These are phyloP conservation scores for Eurystomus glaucurus DNA, from an alignment of 2,797 vertebrate genomes.

Conservation along the genomic window DNA sequence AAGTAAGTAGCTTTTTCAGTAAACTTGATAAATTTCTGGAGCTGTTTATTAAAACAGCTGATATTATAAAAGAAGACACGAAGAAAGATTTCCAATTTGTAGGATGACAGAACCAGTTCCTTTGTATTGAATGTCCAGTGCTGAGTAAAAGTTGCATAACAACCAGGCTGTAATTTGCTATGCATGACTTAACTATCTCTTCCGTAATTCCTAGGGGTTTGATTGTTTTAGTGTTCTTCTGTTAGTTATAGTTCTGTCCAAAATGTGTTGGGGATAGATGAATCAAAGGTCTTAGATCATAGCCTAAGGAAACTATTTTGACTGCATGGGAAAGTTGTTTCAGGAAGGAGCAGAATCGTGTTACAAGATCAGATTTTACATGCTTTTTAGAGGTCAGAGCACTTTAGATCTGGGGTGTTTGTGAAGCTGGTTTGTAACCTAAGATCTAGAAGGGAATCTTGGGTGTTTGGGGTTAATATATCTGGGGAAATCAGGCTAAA, in stretches of 20 bases:
- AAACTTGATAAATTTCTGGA: neutral
- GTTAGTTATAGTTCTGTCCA: neutral
- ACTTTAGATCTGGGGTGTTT: neutral
- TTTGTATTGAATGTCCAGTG: neutral
- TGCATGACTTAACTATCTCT: neutral
- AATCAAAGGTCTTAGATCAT: neutral
- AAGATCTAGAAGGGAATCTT: neutral
- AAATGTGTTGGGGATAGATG: neutral
- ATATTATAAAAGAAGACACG: neutral
- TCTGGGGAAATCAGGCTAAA: neutral
- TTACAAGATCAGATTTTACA: slow-evolving; percentile 14
- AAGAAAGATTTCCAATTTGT: neutral
- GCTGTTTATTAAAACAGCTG: neutral
- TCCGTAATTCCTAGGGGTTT: neutral
- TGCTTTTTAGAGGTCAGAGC: slow-evolving; percentile 3
- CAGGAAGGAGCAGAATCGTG: neutral
- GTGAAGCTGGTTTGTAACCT: neutral
- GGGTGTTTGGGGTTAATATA: neutral
- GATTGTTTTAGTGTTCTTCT: neutral
- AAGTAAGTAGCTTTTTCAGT: slow-evolving; percentile 75
- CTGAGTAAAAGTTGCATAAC: neutral
- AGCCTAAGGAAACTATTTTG: slow-evolving; percentile 8
- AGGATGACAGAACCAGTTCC: neutral
- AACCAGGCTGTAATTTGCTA: neutral
- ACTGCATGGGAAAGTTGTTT: neutral